Percentiles rank a stretch among this genome's conserved stretches.
Evolutionary conservation across 2,113 vertebrate genomes (phyloP).

Genomic region (Cichladusa arquata): DNA sequence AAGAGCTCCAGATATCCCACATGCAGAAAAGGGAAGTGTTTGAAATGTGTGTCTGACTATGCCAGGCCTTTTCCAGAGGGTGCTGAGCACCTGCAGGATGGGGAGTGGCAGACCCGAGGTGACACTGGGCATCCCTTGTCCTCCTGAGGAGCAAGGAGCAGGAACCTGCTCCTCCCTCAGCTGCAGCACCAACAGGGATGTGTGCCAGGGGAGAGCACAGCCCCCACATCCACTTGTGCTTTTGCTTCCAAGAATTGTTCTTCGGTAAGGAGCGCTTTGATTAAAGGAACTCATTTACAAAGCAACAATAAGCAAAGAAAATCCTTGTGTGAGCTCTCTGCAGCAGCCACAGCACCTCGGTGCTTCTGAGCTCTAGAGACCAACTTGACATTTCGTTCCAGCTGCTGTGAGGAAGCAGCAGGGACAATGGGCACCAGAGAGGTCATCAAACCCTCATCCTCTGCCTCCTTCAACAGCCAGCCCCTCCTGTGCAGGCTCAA

Average conservation of each 20-base stretch:
- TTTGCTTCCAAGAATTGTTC: background rate
- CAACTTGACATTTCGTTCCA: background rate
- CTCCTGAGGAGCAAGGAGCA: background rate
- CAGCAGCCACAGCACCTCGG: background rate
- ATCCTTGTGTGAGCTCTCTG: background rate
- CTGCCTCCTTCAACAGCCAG: background rate
- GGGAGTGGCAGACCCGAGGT: background rate
- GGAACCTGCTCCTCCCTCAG: background rate
- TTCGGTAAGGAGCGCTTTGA: background rate
- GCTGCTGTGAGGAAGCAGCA: background rate
- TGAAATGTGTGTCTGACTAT: background rate
- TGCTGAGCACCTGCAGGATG: background rate
- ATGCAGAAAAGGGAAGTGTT: background rate
- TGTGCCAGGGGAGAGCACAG: background rate
- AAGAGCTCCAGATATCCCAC: background rate
- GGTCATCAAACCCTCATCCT: background rate
- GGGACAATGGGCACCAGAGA: background rate
- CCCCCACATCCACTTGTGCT: background rate
- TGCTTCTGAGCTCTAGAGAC: background rate
- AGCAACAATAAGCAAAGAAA: background rate
- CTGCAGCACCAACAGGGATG: background rate
- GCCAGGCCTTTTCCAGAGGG: background rate
- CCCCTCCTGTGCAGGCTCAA: background rate
- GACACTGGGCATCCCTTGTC: background rate
- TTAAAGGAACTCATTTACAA: background rate